Evolutionary conservation across 2,113 vertebrate genomes (phyloP).

Genomic region (Psittacula cyanocephala): DNA sequence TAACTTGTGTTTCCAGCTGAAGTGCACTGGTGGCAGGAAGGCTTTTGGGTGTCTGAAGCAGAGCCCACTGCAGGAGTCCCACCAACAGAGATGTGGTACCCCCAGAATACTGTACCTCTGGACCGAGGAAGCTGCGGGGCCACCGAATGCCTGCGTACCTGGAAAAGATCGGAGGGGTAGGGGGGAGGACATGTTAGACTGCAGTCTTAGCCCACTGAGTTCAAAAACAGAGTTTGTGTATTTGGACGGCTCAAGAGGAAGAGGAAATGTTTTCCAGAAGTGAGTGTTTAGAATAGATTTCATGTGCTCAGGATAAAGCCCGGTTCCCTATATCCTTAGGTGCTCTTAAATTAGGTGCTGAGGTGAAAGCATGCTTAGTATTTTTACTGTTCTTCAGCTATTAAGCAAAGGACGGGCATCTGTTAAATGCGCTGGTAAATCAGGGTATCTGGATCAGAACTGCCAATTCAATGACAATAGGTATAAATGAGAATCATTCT

Average conservation of each 20-base stretch:
- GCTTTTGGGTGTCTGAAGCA: neutral
- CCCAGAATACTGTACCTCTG: slow-evolving; percentile 81
- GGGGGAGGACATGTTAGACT: neutral
- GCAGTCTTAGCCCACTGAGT: neutral
- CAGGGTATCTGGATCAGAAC: neutral
- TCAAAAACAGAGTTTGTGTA: neutral
- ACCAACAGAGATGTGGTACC: neutral
- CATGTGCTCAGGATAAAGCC: neutral
- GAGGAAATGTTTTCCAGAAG: neutral
- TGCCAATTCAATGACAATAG: neutral
- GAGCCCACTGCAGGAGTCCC: neutral
- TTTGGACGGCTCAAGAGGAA: neutral
- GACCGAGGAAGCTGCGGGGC: slow-evolving; percentile 75
- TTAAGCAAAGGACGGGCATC: neutral
- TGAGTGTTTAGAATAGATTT: neutral
- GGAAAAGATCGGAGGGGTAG: slow-evolving; percentile 26
- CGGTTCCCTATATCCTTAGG: neutral
- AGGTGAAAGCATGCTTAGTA: neutral
- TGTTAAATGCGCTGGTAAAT: neutral
- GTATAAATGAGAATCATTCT: slow-evolving; percentile 1
- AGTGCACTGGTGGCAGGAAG: neutral
- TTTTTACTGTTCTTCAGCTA: neutral
- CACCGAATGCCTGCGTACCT: slow-evolving; percentile 79
- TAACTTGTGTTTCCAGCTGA: neutral
- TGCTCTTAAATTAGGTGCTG: neutral